phyloP scores from a whole-genome alignment of 2,113 vertebrate species.

The Vulpes vulpes region DNA sequence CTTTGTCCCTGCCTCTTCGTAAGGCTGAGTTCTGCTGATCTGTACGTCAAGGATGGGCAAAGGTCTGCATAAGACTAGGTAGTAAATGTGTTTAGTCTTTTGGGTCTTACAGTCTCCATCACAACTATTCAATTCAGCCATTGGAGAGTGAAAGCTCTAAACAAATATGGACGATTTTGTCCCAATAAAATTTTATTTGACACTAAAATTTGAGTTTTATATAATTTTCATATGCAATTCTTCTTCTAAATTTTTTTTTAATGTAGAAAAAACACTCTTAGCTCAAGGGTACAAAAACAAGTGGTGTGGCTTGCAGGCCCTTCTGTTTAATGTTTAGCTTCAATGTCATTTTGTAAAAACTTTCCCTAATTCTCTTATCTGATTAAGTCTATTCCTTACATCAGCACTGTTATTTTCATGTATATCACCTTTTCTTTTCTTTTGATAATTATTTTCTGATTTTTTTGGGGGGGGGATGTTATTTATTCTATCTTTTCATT shows the following conservation, averaged over 20 bases:
- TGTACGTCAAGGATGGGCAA: not conserved
- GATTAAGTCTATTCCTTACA: not conserved
- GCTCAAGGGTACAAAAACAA: not conserved
- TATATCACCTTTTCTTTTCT: not conserved
- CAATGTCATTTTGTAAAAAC: not conserved
- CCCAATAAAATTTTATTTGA: not conserved
- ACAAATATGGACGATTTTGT: not conserved
- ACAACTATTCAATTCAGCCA: not conserved
- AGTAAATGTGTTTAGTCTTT: not conserved
- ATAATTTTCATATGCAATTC: not conserved
- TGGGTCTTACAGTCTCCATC: not conserved
- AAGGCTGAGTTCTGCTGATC: not conserved
- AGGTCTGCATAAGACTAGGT: not conserved
- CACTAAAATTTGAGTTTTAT: not conserved
- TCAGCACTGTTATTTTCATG: not conserved
- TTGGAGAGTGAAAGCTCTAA: not conserved
- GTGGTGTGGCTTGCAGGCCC: not conserved
- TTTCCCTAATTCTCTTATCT: not conserved
- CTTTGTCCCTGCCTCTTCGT: not conserved
- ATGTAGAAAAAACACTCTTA: not conserved
- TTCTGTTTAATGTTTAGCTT: not conserved
- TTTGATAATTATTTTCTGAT: not conserved
- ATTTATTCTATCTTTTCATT: conserved; percentile 2
- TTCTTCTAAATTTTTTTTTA: not conserved
- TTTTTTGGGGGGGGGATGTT: not conserved